Conservation (phyloP, 2,797 vertebrate genomes). For the Fistularia commersonii region DNA sequence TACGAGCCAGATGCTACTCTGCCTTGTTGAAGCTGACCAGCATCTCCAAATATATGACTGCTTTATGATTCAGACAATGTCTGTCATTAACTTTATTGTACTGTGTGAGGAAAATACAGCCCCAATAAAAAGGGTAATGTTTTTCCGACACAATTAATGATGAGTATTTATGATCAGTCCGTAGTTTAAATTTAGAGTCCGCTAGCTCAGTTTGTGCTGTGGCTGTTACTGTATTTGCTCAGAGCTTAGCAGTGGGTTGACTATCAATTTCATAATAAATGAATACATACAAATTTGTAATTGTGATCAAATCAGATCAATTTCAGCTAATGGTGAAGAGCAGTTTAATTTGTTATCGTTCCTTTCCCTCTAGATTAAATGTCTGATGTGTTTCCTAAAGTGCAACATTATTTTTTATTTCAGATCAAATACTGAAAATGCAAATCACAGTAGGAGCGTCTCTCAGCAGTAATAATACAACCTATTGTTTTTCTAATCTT, state of each 20-base stretch:
- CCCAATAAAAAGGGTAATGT: slow-evolving; percentile 76
- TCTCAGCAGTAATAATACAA: no score
- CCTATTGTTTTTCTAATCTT: no score
- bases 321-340: no score
- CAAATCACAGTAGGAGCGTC: no score
- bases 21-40: slow-evolving; percentile 64
- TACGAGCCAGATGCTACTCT: slow-evolving; percentile 54
- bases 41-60: slow-evolving; percentile 73
- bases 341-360: no score
- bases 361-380: neutral
- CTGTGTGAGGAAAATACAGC: slow-evolving; percentile 72
- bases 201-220: slow-evolving; percentile 36
- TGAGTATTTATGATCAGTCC: slow-evolving; percentile 71
- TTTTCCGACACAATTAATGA: slow-evolving; percentile 74
- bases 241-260: neutral
- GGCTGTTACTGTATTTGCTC: slow-evolving; percentile 30
- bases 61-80: slow-evolving; percentile 77
- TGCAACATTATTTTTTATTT: neutral
- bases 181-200: slow-evolving; percentile 58
- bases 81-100: slow-evolving; percentile 78
- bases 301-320: no score
- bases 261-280: neutral
- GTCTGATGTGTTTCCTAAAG: no score
- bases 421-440: no score
- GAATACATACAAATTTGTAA: no score